Evolutionary conservation across 1,140 invertebrate species (phyloP).

Genomic region (Drosophila nebulosa): DNA sequence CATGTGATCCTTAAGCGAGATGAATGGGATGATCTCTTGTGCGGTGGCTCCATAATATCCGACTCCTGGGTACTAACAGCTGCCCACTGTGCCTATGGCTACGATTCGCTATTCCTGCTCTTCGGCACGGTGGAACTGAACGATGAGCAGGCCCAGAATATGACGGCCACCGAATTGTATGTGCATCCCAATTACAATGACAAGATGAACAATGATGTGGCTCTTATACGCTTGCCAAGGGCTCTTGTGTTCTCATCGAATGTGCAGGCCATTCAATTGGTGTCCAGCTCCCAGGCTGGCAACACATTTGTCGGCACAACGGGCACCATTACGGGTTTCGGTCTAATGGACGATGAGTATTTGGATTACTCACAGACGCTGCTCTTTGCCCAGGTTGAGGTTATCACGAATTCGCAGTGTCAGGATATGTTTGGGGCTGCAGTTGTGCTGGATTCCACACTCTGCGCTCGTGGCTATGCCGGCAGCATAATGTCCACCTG

Average conservation of each 20-base stretch:
- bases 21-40: constrained; percentile 72
- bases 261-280: constrained; percentile 61
- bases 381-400: constrained; percentile 58
- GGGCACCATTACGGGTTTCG: constrained; percentile 61
- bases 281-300: constrained; percentile 17
- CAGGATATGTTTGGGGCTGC: constrained; percentile 23
- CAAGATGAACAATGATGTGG: constrained; percentile 82
- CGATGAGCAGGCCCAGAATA: constrained; percentile 51
- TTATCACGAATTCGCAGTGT: constrained; percentile 60
- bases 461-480: constrained; percentile 53
- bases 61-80: constrained; percentile 83
- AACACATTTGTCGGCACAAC: constrained; percentile 52
- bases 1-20: constrained; percentile 71
- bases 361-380: constrained; percentile 57
- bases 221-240: constrained; percentile 82
- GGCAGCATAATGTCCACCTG: constrained; percentile 70
- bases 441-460: constrained; percentile 48
- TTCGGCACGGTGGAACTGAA: constrained; percentile 81
- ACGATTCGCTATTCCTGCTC: constrained; percentile 61
- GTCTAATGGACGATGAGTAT: constrained; percentile 64
- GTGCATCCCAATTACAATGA: constrained; percentile 81
- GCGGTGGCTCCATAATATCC: constrained; percentile 84
- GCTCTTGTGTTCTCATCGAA: constrained; percentile 72
- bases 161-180: constrained; percentile 72
- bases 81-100: constrained; percentile 82